Evolutionary conservation across 2,888 invertebrate genomes (phyloP), one percentile per base, ranked within the genome.

Genomic region (Drosophila nr. perissopoda): DNA sequence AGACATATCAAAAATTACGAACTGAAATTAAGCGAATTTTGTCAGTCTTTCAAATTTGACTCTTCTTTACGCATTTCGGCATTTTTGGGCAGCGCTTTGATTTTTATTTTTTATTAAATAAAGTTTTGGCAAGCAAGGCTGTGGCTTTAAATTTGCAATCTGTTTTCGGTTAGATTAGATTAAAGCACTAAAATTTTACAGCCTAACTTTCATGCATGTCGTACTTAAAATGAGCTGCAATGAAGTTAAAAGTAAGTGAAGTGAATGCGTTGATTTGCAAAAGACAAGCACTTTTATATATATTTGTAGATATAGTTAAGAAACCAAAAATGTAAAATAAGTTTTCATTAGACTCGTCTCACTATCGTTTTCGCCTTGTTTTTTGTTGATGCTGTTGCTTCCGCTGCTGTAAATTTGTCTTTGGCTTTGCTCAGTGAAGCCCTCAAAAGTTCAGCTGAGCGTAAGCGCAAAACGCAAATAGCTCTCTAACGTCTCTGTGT

Each of bases 401-500:
- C 42, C 49, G 49, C 29, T 61, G 33, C 51, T 21, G 21, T 21
- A 38, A 66, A 60, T 38, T 46, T 72, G 56, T 48, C 31, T 61
- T 70, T 81, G 72, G 73, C 57, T 83, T 71, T 82, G 78, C 69
- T 76, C 81, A 89, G 65, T 76, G 87, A 82, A 86, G 83, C 81
- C 73, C 65, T 61, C 62, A 70, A 59, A 60, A 54, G 63, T 69
- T 73, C 74, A 88, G 75, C 72, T 79, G 70, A 88, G 88, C 82
- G 89, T 72, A 69, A 74, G 79, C 68, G 73, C 70, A 68, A 61
- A 71, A 81, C 90, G 89, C 90, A 85, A 90, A 90, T 90, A 86
- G 87, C 82, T 64, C 82, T 64, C 34, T 62, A 29, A 62, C 64
- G 40, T 49, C 52, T 46, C 25, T 42, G 54, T 33, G 49, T 38